Conservation (phyloP, 2,888 invertebrate species). For the Orthosia gothica region DNA sequence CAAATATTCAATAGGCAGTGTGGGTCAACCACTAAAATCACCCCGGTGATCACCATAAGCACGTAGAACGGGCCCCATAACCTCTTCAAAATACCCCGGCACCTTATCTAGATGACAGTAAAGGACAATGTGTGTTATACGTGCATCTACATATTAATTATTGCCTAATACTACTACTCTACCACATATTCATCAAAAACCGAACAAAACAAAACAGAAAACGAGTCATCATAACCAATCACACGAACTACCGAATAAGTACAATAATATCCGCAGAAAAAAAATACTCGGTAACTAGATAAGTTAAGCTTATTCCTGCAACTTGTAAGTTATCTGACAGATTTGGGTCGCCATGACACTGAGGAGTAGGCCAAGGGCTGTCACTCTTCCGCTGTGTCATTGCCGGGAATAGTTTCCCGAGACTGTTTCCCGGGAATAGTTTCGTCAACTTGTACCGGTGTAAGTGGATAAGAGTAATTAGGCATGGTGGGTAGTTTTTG, state of each 20-base stretch:
- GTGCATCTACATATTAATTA: too few relatives aligned
- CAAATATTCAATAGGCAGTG: too few relatives aligned
- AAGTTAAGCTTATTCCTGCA: conserved; percentile 32
- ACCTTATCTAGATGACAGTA: too few relatives aligned
- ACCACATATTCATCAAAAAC: too few relatives aligned
- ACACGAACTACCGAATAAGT: conserved; percentile 23
- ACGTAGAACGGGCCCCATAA: too few relatives aligned
- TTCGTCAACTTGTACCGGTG: conserved; percentile 24
- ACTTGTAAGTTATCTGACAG: conserved; percentile 56
- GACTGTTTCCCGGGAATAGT: conserved; percentile 18
- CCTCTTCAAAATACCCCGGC: too few relatives aligned
- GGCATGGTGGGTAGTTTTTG: not conserved
- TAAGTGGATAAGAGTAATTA: conserved; percentile 37
- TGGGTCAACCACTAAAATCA: too few relatives aligned
- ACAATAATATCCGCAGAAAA: conserved; percentile 31
- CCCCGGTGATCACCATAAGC: too few relatives aligned
- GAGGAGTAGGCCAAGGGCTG: conserved; percentile 41
- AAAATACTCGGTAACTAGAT: conserved; percentile 36
- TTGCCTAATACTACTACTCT: too few relatives aligned
- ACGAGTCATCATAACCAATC: conserved; percentile 1
- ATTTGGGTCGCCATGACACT: conserved; percentile 36
- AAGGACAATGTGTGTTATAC: too few relatives aligned
- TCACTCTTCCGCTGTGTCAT: conserved; percentile 32
- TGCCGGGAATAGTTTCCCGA: conserved; percentile 19
- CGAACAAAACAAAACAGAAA: conserved; percentile 4